Evolutionary conservation across 2,113 vertebrate species (phyloP).

Genomic region (Junco hyemalis): DNA sequence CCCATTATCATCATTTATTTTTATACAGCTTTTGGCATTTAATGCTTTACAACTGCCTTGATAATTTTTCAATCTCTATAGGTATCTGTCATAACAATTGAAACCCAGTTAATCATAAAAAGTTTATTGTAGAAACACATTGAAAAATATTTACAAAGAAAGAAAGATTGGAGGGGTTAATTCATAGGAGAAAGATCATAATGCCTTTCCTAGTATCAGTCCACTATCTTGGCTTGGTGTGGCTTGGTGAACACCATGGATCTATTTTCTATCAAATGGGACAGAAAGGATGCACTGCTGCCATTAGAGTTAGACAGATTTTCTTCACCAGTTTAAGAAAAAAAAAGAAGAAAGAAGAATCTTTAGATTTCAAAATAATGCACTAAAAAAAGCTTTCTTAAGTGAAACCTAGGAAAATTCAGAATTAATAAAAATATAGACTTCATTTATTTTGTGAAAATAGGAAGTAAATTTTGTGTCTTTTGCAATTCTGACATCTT

Average conservation of each 20-base stretch:
- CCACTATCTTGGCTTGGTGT: neutral
- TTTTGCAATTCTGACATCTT: neutral
- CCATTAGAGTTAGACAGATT: neutral
- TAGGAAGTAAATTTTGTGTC: neutral
- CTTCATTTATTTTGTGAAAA: neutral
- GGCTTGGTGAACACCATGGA: neutral
- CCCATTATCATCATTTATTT: neutral
- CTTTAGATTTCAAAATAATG: neutral
- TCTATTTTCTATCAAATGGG: neutral
- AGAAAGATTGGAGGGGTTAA: neutral
- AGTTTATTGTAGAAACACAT: neutral
- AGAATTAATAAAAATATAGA: neutral
- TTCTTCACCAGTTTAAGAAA: neutral
- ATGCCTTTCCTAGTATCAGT: neutral
- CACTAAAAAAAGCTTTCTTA: neutral
- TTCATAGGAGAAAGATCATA: neutral
- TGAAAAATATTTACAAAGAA: neutral
- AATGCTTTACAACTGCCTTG: neutral
- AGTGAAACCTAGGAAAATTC: neutral
- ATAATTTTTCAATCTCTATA: neutral
- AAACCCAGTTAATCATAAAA: neutral
- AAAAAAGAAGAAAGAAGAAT: neutral
- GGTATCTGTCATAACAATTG: neutral
- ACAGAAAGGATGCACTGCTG: neutral
- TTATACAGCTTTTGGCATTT: neutral